Evolutionary conservation across 2,113 vertebrate species (phyloP).

Genomic region (Podarcis raffonei): DNA sequence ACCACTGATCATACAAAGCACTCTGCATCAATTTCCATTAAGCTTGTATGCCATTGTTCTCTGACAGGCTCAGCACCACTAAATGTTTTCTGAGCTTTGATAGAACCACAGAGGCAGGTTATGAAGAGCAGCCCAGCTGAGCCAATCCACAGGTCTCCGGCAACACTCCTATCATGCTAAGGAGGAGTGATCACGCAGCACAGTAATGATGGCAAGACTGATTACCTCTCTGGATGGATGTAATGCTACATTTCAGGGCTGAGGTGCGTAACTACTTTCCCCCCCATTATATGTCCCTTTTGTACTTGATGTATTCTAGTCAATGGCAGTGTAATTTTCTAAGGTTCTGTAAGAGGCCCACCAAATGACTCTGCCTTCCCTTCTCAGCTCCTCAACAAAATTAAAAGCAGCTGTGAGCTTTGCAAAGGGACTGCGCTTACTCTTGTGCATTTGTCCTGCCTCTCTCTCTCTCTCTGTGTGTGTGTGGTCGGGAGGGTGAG

Average conservation of each 20-base stretch:
- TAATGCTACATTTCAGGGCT: constrained; percentile 73
- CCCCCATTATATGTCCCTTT: constrained; percentile 70
- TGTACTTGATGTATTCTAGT: constrained; percentile 67
- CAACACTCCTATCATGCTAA: constrained; percentile 61
- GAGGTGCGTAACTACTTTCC: constrained; percentile 72
- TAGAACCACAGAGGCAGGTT: constrained; percentile 49
- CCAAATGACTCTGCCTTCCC: constrained; percentile 62
- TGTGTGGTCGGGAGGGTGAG: too few relatives aligned
- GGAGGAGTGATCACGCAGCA: constrained; percentile 64
- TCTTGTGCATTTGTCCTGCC: constrained; percentile 39
- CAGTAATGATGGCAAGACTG: constrained; percentile 69
- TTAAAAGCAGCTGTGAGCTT: constrained; percentile 49
- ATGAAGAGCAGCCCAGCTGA: constrained; percentile 57
- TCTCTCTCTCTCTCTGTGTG: too few relatives aligned
- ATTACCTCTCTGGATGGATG: constrained; percentile 71
- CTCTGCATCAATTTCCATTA: background rate
- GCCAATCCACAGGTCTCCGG: constrained; percentile 35
- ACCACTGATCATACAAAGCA: background rate
- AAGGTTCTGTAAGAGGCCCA: constrained; percentile 61
- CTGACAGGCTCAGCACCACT: constrained; percentile 50
- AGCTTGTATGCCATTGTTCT: background rate
- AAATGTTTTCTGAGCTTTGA: constrained; percentile 26
- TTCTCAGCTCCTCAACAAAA: constrained; percentile 64
- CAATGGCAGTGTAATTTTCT: constrained; percentile 69
- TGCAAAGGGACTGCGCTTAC: constrained; percentile 59